phyloP scores from a whole-genome alignment of 2,797 vertebrate genomes.

The Calcarius lapponicus region DNA sequence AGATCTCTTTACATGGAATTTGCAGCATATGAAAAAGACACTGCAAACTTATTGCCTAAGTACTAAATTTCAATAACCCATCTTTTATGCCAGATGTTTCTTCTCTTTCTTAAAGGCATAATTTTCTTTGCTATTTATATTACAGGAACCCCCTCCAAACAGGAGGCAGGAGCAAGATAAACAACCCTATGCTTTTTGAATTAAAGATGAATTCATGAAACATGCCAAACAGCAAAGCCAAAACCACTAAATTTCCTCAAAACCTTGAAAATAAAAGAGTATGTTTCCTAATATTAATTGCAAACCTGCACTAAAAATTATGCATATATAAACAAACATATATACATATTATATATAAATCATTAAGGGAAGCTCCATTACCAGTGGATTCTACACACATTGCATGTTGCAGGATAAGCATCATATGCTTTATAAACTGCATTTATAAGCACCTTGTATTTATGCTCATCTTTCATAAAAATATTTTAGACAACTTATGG shows the following conservation, averaged over 20 bases:
- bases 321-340: not conserved
- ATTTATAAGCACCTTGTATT: not conserved
- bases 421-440: not conserved
- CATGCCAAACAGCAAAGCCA: not conserved
- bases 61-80: not conserved
- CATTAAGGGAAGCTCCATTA: not conserved
- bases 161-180: not conserved
- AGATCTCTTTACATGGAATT: not conserved
- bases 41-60: not conserved
- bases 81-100: not conserved
- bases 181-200: not conserved
- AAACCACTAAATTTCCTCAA: not conserved
- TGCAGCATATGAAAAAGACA: not conserved
- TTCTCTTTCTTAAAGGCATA: not conserved
- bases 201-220: not conserved
- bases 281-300: not conserved
- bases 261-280: not conserved
- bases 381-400: not conserved
- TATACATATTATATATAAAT: not conserved
- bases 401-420: not conserved
- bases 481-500: not conserved
- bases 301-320: not conserved
- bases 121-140: not conserved
- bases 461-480: not conserved
- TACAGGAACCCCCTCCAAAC: not conserved